Percentiles rank a stretch among this genome's conserved stretches.
Evolutionary conservation across 2,113 vertebrate genomes (phyloP).

Genomic region (Pungitius pungitius): DNA sequence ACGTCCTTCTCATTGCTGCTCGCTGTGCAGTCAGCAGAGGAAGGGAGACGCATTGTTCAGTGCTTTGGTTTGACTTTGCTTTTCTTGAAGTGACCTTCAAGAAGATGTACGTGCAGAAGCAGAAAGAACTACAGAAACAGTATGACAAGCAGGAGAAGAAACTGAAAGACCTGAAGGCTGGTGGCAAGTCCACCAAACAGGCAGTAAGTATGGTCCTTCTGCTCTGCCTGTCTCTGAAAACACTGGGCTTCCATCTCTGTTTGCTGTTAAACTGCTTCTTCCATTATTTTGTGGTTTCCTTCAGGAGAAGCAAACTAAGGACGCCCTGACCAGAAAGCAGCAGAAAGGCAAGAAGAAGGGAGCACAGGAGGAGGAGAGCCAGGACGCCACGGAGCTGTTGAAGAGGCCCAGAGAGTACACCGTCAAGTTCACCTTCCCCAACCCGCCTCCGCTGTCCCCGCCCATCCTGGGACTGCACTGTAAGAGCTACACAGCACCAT

Average conservation of each 20-base stretch:
- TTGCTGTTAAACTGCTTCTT: background rate
- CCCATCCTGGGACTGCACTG: constrained; percentile 90
- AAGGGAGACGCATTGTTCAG: background rate
- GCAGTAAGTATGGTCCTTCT: constrained; percentile 78
- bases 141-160: constrained; percentile 95
- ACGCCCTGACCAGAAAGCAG: constrained; percentile 89
- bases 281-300: background rate
- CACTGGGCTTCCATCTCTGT: too few species aligned
- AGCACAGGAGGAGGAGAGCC: constrained; percentile 85
- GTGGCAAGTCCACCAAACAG: constrained; percentile 92
- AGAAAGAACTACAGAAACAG: constrained; percentile 90
- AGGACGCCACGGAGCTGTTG: constrained; percentile 84
- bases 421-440: constrained; percentile 91
- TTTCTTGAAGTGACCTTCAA: constrained; percentile 87
- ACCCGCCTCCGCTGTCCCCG: constrained; percentile 89
- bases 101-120: constrained; percentile 95
- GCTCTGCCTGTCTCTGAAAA: too few species aligned
- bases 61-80: background rate
- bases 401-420: constrained; percentile 91
- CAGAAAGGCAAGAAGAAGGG: constrained; percentile 89
- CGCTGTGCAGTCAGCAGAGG: background rate
- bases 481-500: constrained; percentile 57
- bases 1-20: too few species aligned
- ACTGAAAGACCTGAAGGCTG: constrained; percentile 90
- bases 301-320: constrained; percentile 92